Evolutionary conservation across 2,113 vertebrate genomes (phyloP).

Genomic region (Amphiprion percula): DNA sequence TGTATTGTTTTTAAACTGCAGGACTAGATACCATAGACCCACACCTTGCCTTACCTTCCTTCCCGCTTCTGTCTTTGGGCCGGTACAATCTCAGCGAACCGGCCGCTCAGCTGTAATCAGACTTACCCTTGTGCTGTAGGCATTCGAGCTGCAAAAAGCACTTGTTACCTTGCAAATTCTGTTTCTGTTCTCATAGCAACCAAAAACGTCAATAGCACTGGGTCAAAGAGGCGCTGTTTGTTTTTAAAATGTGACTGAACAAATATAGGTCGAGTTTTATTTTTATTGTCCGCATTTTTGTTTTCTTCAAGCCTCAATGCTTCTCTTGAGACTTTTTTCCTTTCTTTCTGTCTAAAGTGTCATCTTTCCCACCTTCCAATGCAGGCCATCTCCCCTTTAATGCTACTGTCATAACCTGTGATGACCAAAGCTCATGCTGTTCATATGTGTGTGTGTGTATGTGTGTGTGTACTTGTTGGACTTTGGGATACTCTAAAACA

Average conservation of each 20-base stretch:
- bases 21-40: conserved; percentile 65
- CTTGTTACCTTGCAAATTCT: conserved; percentile 38
- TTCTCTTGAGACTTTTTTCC: conserved; percentile 11
- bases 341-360: conserved; percentile 1
- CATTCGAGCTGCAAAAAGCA: conserved; percentile 54
- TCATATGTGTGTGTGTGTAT: conserved; percentile 22
- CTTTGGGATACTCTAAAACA: conserved; percentile 29
- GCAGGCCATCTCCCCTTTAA: conserved; percentile 61
- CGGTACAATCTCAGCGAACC: conserved; percentile 25
- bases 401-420: conserved; percentile 60
- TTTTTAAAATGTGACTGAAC: conserved; percentile 77
- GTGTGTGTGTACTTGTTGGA: conserved; percentile 6
- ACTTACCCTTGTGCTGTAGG: conserved; percentile 62
- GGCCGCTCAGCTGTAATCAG: conserved; percentile 49
- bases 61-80: conserved; percentile 51
- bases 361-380: conserved; percentile 13
- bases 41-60: conserved; percentile 80
- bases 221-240: conserved; percentile 62
- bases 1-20: conserved; percentile 72
- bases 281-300: conserved; percentile 18
- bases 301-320: background rate
- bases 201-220: conserved; percentile 71
- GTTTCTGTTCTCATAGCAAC: conserved; percentile 59
- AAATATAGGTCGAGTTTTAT: conserved; percentile 35
- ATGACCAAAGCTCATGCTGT: conserved; percentile 76